phyloP scores from a whole-genome alignment of 2,797 vertebrate species.

The Steatocranus sp. region DNA sequence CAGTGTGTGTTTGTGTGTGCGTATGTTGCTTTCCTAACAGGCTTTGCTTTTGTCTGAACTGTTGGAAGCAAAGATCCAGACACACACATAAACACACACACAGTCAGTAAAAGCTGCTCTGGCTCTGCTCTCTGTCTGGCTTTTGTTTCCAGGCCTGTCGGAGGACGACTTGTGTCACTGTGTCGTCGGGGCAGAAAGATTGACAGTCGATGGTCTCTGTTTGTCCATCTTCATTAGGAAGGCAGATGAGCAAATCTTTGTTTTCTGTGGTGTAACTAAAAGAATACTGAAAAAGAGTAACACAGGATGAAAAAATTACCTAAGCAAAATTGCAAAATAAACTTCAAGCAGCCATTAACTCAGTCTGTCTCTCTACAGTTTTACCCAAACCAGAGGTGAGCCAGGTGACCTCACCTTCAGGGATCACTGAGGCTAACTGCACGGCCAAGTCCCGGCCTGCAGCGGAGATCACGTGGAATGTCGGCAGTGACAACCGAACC shows the following conservation, averaged over 20 bases:
- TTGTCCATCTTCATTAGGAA: neutral
- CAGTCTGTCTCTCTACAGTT: slow-evolving; percentile 44
- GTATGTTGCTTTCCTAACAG: slow-evolving; percentile 22
- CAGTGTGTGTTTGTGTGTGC: slow-evolving; percentile 4
- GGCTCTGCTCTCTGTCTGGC: slow-evolving; percentile 30
- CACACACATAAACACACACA: slow-evolving; percentile 6
- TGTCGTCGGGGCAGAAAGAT: neutral
- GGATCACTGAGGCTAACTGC: slow-evolving; percentile 76
- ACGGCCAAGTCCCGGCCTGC: slow-evolving; percentile 68
- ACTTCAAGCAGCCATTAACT: neutral
- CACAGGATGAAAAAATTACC: neutral
- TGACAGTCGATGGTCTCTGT: slow-evolving; percentile 4
- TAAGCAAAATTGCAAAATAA: neutral
- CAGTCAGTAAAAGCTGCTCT: slow-evolving; percentile 31
- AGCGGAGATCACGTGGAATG: slow-evolving; percentile 65
- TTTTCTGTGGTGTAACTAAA: neutral
- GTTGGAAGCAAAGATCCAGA: slow-evolving; percentile 12
- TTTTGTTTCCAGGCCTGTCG: neutral
- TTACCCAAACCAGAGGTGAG: slow-evolving; percentile 72
- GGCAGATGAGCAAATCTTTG: neutral
- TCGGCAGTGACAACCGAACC: slow-evolving; percentile 61
- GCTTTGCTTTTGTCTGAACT: slow-evolving; percentile 31
- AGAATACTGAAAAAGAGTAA: neutral
- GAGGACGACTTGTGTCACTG: slow-evolving; percentile 5
- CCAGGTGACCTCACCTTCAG: slow-evolving; percentile 30